These are phyloP conservation scores for Drosophila colorata DNA, from an alignment of 2,888 invertebrate genomes.

Conservation along the genomic window DNA sequence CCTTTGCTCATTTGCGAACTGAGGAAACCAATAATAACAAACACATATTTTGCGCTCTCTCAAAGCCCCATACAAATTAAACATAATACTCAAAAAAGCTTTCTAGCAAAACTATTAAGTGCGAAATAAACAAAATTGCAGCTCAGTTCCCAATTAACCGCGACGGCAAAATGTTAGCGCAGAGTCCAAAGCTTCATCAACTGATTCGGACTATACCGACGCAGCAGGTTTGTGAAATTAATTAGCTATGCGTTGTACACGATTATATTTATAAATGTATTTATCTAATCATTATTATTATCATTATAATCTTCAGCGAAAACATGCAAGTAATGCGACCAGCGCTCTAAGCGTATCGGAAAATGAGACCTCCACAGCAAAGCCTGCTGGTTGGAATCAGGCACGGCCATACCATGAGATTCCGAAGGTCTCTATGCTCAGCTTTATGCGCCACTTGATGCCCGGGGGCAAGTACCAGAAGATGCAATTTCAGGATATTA, in stretches of 20 bases:
- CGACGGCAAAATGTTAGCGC: slow-evolving; percentile 43
- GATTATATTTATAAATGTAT: not conserved
- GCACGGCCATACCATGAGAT: slow-evolving; percentile 68
- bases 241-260: not conserved
- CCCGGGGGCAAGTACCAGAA: slow-evolving; percentile 74
- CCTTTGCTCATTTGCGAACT: not conserved
- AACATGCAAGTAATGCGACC: slow-evolving; percentile 44
- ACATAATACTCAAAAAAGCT: slow-evolving; percentile 14
- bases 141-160: slow-evolving; percentile 15
- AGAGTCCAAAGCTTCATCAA: slow-evolving; percentile 29
- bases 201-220: slow-evolving; percentile 16
- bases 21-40: not conserved
- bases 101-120: not conserved
- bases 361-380: not conserved
- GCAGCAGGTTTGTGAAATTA: slow-evolving; percentile 47
- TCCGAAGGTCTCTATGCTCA: slow-evolving; percentile 55
- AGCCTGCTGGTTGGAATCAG: slow-evolving; percentile 62
- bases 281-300: not conserved
- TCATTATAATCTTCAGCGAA: slow-evolving; percentile 42
- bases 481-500: slow-evolving; percentile 46
- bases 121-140: not conserved
- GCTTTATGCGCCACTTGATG: slow-evolving; percentile 39
- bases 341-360: slow-evolving; percentile 11
- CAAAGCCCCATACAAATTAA: not conserved
- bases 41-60: not conserved